Base-by-base conservation (phyloP, 2,113 vertebrate species). In the Atlantisia rogersi region DNA sequence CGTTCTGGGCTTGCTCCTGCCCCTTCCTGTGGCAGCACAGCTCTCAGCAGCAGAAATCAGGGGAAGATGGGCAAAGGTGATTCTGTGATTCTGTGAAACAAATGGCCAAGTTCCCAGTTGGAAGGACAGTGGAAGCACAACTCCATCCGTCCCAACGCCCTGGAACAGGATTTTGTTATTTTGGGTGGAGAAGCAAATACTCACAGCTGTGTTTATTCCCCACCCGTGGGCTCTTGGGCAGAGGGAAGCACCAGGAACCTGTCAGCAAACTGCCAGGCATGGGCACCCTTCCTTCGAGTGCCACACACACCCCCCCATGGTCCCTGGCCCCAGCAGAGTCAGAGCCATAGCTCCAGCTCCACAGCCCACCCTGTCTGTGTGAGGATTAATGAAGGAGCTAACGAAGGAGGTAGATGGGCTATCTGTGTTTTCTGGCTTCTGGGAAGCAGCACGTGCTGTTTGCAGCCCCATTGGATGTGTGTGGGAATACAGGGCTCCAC, bases 181-280 rank as follows among this genome's bases (percentile, higher is more conserved):
- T 82, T 0, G 56, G 42, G 86, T 89, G 62, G 74, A 91, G 82
- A 87, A 82, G 25, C 74, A 96, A 85, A 87, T 80, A 68, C 32
- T 67, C 48, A 31, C 86, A 94, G 68, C 83, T 91, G 73, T 92
- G 86, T 95, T 94, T 94, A 60, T 71, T 77, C 64, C 67, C 64
- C 10, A 3, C 25, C 65, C 13, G 0, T 74, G 67, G 58, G 42
- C 11, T 82, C 20, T 35, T 60, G 76, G 90, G 50, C 64, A 48
- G 40, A 48, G 28, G 59, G 80, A 80, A 88, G 58, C 58, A 73
- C 39, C 39, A 69, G 56, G 50, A 53, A 60, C 58, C 76, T 76
- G 35, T 74, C 60, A 77, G 80, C 73, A 88, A 80, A 89, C 59
- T 86, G 31, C 42, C 0, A 1, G 71, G 24, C 40, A 46, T 44